Evolutionary conservation across 2,888 invertebrate genomes (phyloP).

Genomic region (Resseliella maxima): DNA sequence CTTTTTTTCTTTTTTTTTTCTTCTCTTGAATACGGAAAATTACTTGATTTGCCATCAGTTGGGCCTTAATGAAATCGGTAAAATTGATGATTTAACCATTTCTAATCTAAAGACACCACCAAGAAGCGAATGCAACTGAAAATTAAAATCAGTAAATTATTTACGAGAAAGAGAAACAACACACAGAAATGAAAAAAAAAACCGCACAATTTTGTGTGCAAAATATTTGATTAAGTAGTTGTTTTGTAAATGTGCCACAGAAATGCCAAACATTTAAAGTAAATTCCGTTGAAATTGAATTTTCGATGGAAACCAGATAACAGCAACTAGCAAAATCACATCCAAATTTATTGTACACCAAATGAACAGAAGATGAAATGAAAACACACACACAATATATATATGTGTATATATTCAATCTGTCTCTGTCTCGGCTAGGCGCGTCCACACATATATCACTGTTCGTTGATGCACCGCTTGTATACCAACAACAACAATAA

Average conservation of each 20-base stretch:
- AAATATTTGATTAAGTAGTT: slow-evolving; percentile 11
- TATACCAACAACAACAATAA: background rate
- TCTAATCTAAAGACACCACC: background rate
- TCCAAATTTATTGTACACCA: background rate
- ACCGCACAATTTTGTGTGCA: background rate
- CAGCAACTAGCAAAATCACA: slow-evolving; percentile 4
- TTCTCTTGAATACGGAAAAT: background rate
- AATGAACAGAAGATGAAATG: background rate
- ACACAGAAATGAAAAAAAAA: background rate
- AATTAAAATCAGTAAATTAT: background rate
- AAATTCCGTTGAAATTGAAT: background rate
- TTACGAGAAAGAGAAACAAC: background rate
- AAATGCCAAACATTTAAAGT: slow-evolving; percentile 33
- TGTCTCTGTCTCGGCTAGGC: background rate
- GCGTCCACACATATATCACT: slow-evolving; percentile 4
- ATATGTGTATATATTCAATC: too few species aligned
- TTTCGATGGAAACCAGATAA: background rate
- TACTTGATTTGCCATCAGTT: background rate
- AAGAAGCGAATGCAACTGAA: background rate
- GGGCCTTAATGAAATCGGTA: background rate
- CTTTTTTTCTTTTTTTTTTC: too few species aligned
- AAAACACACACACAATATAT: background rate
- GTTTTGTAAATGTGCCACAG: slow-evolving; percentile 33
- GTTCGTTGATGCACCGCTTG: background rate
- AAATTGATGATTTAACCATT: slow-evolving; percentile 23